phyloP scores from a whole-genome alignment of 2,888 invertebrate species.

The Cenopis cana region DNA sequence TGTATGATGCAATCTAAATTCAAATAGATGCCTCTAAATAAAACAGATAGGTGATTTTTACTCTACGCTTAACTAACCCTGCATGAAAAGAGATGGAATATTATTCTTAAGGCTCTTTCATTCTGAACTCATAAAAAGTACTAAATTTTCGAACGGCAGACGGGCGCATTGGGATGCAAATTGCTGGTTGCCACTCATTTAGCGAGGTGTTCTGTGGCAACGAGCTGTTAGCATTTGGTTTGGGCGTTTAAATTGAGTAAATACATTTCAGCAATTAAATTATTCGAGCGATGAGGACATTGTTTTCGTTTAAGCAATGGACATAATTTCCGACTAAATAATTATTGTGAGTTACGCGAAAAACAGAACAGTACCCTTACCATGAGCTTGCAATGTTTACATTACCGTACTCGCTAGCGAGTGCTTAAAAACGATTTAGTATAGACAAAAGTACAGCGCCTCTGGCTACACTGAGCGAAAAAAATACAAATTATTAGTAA shows the following conservation, averaged over 20 bases:
- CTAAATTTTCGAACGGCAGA: neutral
- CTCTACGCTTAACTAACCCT: too few species aligned
- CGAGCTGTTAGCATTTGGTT: neutral
- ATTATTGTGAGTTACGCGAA: neutral
- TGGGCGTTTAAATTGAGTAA: neutral
- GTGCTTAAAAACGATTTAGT: too few species aligned
- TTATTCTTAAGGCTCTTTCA: neutral
- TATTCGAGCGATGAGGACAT: neutral
- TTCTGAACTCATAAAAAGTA: neutral
- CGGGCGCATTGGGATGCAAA: slow-evolving; percentile 3
- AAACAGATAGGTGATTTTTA: too few species aligned
- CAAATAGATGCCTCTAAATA: too few species aligned
- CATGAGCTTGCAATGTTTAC: too few species aligned
- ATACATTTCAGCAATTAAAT: neutral
- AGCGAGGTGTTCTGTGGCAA: slow-evolving; percentile 4
- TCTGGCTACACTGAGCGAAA: too few species aligned
- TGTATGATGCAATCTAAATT: too few species aligned
- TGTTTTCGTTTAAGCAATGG: neutral
- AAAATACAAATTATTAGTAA: too few species aligned
- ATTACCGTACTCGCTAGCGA: too few species aligned
- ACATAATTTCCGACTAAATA: neutral
- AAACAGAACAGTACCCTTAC: too few species aligned
- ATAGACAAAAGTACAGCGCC: too few species aligned
- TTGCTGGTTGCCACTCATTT: neutral
- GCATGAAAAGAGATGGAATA: too few species aligned